phyloP scores from a whole-genome alignment of 2,888 invertebrate species.

The Drosophila mayaguana region DNA sequence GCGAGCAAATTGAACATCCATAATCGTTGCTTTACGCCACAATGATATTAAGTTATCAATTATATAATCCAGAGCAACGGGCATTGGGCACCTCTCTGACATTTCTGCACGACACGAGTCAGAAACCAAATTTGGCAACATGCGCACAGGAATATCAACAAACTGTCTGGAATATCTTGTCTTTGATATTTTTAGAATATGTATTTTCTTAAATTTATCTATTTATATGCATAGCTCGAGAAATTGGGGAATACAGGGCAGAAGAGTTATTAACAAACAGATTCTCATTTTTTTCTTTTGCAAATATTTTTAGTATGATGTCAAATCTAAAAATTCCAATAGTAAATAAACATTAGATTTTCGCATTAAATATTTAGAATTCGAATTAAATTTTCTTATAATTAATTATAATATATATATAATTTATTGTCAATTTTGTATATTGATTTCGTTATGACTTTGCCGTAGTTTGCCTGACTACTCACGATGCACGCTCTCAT shows the following conservation, averaged over 20 bases:
- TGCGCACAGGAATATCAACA: constrained; percentile 3
- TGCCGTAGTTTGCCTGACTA: not conserved
- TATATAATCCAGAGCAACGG: not conserved
- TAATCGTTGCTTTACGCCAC: not conserved
- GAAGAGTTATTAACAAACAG: not conserved
- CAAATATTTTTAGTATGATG: not conserved
- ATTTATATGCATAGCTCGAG: not conserved
- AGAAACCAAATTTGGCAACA: not conserved
- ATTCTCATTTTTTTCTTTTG: not conserved
- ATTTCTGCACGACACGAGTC: not conserved
- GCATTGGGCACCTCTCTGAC: not conserved
- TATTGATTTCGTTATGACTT: no score
- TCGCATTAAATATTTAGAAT: no score
- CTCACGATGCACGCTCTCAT: not conserved
- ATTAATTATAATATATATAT: no score
- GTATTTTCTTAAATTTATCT: not conserved
- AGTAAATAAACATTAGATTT: no score
- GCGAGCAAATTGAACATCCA: not conserved
- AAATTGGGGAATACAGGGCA: not conserved
- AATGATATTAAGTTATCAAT: constrained; percentile 2
- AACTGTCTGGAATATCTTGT: not conserved
- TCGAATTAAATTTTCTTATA: no score
- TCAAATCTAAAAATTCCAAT: not conserved
- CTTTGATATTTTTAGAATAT: not conserved
- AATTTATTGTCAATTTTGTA: no score